Base-by-base conservation (phyloP, 2,888 invertebrate species). In the Cryptops parisi region DNA sequence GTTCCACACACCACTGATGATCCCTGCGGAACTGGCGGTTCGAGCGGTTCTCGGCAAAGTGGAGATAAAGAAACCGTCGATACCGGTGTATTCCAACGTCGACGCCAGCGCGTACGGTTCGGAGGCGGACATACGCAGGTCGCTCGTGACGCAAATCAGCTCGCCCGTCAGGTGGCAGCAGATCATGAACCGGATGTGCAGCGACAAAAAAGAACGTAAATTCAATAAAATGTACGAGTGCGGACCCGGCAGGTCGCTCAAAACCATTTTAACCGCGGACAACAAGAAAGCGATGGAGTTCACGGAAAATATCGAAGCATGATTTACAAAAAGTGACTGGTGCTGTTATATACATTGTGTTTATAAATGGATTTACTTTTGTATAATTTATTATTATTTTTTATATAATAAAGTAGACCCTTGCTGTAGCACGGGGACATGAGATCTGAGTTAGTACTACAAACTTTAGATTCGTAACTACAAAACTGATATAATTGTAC, bases 81-180 rank as follows among this genome's bases (percentile, higher is more conserved):
- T 87, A 59, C 71, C 75, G 2, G 83, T 88, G 0, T 79, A 82
- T 67, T 83, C 84, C 0, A 86, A 86, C 68, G 74, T 80, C 1
- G 80, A 80, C 64, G 82, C 78, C 0, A 74, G 75, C 58, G 65
- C 68, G 0, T 84, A 84, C 63, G 64, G 61, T 4, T 67, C 73
- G 63, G 71, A 73, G 0, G 62, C 70, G 24, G 75, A 80, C n/a
- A 63, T 67, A n/a, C 46, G 44, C n/a, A 54, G 68, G 56, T 74
- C 76, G 56, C 65, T 86, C 44, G 75, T 78, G 0, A 78, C 78
- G 63, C 84, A 83, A 74, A 78, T 86, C 60, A 68, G 78, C 52
- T 74, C 74, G 51, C 79, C 90, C 19, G 84, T 90, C n/a, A 84
- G 79, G 65, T 96, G 94, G 94, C 93, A 96, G 71, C 94, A 96